Evolutionary conservation across 2,888 invertebrate species (phyloP).

Genomic region (Caenorhabditis sp.): DNA sequence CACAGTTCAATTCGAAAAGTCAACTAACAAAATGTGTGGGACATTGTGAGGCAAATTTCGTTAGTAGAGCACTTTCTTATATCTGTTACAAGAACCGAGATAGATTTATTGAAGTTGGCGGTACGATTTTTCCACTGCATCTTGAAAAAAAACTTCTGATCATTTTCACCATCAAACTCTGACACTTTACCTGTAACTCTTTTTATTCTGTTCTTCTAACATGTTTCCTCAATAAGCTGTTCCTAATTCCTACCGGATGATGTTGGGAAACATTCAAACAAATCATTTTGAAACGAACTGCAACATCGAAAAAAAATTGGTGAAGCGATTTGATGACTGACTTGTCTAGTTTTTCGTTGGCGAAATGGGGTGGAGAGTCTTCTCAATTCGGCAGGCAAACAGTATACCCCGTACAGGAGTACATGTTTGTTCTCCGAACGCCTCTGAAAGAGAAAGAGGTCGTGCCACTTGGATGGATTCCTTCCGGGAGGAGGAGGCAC

Average conservation of each 20-base stretch:
- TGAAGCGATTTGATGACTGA: constrained; percentile 50
- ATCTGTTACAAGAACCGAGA: no score
- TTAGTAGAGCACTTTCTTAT: no score
- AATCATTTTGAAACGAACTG: constrained; percentile 37
- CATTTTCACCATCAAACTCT: no score
- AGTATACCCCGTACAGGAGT: constrained; percentile 53
- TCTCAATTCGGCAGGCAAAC: constrained; percentile 57
- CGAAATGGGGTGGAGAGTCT: constrained; percentile 34
- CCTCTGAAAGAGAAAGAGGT: constrained; percentile 41
- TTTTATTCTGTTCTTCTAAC: background rate
- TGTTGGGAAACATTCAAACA: constrained; percentile 50
- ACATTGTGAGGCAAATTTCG: no score
- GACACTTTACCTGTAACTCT: no score
- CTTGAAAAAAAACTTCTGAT: no score
- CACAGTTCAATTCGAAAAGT: no score
- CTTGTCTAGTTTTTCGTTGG: constrained; percentile 42
- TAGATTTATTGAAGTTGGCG: no score
- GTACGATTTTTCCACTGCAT: no score
- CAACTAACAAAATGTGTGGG: no score
- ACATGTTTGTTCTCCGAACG: constrained; percentile 53
- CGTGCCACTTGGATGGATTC: constrained; percentile 46
- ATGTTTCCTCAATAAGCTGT: constrained; percentile 36
- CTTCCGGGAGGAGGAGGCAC: constrained; percentile 11
- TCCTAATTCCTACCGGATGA: constrained; percentile 44
- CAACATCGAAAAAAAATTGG: constrained; percentile 31